A percentile compares a stretch with the other conserved stretches of the same genome.
Conservation (phyloP, 2,113 vertebrate genomes). For the Syngnathoides biaculeatus region DNA sequence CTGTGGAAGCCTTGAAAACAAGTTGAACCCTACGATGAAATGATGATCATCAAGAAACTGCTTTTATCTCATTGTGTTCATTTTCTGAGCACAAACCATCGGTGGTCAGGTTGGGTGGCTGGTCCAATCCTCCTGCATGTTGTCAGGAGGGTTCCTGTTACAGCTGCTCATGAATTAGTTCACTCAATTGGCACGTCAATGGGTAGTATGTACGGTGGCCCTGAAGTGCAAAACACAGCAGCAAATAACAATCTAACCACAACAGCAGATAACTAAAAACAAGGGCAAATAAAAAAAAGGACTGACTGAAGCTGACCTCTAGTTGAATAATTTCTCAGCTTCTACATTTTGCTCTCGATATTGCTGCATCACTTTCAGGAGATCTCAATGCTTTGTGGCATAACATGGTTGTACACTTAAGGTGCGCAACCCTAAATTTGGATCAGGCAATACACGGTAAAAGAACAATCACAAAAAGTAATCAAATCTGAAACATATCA, state of each 20-base stretch:
- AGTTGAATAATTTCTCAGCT: too few relatives aligned
- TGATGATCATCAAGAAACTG: neutral
- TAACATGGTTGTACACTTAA: too few relatives aligned
- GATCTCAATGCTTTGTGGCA: too few relatives aligned
- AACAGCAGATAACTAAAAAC: too few relatives aligned
- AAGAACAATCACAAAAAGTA: neutral
- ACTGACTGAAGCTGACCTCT: too few relatives aligned
- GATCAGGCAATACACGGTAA: neutral
- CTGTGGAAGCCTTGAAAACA: slow-evolving; percentile 1
- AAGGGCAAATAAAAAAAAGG: too few relatives aligned
- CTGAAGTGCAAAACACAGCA: too few relatives aligned
- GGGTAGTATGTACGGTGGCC: neutral
- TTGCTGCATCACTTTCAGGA: too few relatives aligned
- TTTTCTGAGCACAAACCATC: neutral
- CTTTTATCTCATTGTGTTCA: neutral
- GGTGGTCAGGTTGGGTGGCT: neutral
- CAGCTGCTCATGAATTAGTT: neutral
- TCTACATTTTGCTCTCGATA: too few relatives aligned
- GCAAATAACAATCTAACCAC: too few relatives aligned
- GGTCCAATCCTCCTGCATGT: neutral
- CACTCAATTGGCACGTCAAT: neutral
- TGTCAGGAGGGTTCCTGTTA: neutral
- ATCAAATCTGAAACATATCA: neutral
- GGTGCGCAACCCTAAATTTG: too few relatives aligned
- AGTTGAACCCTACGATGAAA: neutral